These are phyloP conservation scores for Channa maculata DNA, from an alignment of 2,113 vertebrate species.

Conservation along the genomic window DNA sequence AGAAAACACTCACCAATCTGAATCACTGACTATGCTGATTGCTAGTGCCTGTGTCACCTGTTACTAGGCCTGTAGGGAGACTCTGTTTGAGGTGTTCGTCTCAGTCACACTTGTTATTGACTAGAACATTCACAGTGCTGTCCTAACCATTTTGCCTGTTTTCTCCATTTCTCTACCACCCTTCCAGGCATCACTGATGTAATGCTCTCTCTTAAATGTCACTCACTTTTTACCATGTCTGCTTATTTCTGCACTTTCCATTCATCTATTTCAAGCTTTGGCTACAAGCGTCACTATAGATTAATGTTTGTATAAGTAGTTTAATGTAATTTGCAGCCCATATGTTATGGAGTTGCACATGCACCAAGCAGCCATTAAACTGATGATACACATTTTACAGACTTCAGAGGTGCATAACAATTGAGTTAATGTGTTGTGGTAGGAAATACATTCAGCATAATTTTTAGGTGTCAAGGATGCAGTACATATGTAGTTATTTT, in stretches of 20 bases:
- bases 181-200: not conserved
- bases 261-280: not conserved
- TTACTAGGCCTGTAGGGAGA: constrained; percentile 77
- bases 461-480: not conserved
- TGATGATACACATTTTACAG: not conserved
- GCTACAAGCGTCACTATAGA: not conserved
- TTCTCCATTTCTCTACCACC: not conserved
- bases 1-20: constrained; percentile 64
- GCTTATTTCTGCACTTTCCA: not conserved
- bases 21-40: constrained; percentile 48
- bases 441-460: not conserved
- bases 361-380: not conserved
- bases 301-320: not conserved
- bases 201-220: not conserved
- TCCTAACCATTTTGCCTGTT: constrained; percentile 15
- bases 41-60: constrained; percentile 75
- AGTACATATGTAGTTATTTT: not conserved
- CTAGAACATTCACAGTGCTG: constrained; percentile 17
- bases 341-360: too few species aligned
- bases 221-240: constrained; percentile 14
- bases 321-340: not conserved
- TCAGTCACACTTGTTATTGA: constrained; percentile 20
- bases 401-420: not conserved
- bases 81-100: constrained; percentile 37
- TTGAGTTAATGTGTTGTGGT: not conserved